Evolutionary conservation across 2,888 invertebrate species (phyloP).

Genomic region (Heliconius hortense): DNA sequence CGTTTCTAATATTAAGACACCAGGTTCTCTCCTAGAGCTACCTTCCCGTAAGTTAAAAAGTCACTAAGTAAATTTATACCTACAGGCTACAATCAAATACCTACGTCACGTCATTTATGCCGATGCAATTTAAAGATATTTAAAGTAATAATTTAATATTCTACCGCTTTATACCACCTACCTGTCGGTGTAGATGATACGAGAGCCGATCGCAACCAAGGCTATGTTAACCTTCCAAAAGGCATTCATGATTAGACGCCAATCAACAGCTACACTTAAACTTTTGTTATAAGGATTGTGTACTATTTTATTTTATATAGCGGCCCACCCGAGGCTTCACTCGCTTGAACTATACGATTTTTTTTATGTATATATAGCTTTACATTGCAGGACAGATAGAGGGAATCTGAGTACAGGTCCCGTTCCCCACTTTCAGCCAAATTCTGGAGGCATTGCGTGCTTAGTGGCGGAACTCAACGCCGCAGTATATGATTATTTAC

Average conservation of each 20-base stretch:
- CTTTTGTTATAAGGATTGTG: slow-evolving; percentile 18
- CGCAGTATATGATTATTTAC: too few species aligned
- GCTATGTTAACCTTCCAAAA: slow-evolving; percentile 62
- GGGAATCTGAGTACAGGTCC: too few species aligned
- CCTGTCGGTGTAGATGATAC: slow-evolving; percentile 51
- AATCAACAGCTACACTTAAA: slow-evolving; percentile 36
- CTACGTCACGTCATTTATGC: neutral
- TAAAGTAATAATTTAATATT: neutral
- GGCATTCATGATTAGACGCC: slow-evolving; percentile 62
- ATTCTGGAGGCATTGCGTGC: too few species aligned
- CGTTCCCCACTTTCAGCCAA: too few species aligned
- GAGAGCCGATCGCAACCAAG: slow-evolving; percentile 55
- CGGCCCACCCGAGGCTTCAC: too few species aligned
- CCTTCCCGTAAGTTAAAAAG: neutral
- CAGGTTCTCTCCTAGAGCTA: too few species aligned
- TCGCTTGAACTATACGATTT: too few species aligned
- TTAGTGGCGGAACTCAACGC: too few species aligned
- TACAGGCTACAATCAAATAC: neutral
- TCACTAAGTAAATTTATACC: neutral
- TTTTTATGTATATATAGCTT: too few species aligned
- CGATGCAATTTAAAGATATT: slow-evolving; percentile 1
- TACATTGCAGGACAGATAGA: too few species aligned
- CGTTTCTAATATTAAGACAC: too few species aligned
- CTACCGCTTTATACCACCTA: neutral
- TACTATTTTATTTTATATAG: neutral